phyloP scores from a whole-genome alignment of 2,797 vertebrate genomes.

The Micropoecilia bifurca region DNA sequence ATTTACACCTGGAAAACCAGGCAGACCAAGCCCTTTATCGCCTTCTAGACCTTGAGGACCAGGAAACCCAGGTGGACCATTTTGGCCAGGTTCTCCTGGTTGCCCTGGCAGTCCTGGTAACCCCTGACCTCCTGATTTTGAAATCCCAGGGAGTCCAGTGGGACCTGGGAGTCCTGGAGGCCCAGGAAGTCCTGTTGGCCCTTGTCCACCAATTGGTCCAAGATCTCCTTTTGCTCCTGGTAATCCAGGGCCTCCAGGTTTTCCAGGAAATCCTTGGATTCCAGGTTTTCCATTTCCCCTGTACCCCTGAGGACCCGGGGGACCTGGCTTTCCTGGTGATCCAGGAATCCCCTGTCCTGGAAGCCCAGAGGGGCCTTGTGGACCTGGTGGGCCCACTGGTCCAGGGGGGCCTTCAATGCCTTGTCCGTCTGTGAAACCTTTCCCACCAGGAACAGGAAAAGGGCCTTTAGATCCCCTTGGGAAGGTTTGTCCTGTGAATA shows the following conservation, averaged over 20 bases:
- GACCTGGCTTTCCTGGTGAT: conserved; percentile 90
- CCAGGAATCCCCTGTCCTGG: conserved; percentile 91
- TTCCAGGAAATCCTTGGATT: conserved; percentile 94
- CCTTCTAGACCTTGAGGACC: conserved; percentile 88
- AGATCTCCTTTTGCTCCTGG: conserved; percentile 90
- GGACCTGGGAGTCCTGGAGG: conserved; percentile 91
- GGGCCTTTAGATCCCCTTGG: conserved; percentile 90
- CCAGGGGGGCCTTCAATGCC: conserved; percentile 89
- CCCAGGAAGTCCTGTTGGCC: conserved; percentile 89
- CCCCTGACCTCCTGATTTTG: conserved; percentile 88
- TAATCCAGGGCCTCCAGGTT: conserved; percentile 90
- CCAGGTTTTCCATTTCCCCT: conserved; percentile 95
- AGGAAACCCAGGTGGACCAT: conserved; percentile 86
- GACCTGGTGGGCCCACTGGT: conserved; percentile 83
- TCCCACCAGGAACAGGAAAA: conserved; percentile 46
- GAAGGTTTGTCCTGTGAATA: conserved; percentile 77
- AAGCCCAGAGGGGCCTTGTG: conserved; percentile 84
- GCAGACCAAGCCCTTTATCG: conserved; percentile 88
- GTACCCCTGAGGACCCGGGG: conserved; percentile 86
- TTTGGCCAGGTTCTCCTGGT: conserved; percentile 90
- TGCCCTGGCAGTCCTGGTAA: conserved; percentile 88
- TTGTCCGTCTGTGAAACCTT: conserved; percentile 86
- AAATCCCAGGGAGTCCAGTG: conserved; percentile 89
- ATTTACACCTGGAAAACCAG: conserved; percentile 91
- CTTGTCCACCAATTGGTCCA: conserved; percentile 87